Conservation (phyloP, 2,113 vertebrate genomes). For the Datnioides undecimradiatus region DNA sequence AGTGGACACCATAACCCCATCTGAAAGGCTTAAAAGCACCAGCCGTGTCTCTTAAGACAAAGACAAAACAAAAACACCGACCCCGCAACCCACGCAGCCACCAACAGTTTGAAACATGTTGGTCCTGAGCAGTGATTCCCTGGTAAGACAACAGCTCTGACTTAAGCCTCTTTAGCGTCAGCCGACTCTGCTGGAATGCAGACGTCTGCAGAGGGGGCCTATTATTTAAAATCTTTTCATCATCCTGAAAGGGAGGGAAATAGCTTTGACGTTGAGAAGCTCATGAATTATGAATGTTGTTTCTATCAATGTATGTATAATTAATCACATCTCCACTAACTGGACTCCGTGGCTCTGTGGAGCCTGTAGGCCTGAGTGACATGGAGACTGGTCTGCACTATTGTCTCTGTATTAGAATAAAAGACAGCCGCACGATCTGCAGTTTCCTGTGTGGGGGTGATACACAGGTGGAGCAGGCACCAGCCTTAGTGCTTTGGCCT, state of each 20-base stretch:
- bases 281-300: slow-evolving; percentile 84
- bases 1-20: slow-evolving; percentile 53
- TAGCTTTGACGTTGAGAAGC: slow-evolving; percentile 81
- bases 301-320: slow-evolving; percentile 89
- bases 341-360: slow-evolving; percentile 69
- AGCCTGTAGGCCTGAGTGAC: slow-evolving; percentile 79
- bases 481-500: not conserved
- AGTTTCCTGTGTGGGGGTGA: slow-evolving; percentile 47
- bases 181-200: slow-evolving; percentile 78
- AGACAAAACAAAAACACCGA: slow-evolving; percentile 65
- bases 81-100: slow-evolving; percentile 59
- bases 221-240: slow-evolving; percentile 86
- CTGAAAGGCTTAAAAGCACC: slow-evolving; percentile 66
- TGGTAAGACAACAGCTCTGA: slow-evolving; percentile 71
- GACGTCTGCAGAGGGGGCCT: slow-evolving; percentile 77
- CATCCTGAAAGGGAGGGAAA: slow-evolving; percentile 80
- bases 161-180: slow-evolving; percentile 78
- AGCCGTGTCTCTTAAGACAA: slow-evolving; percentile 57
- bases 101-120: slow-evolving; percentile 55
- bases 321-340: slow-evolving; percentile 84
- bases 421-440: slow-evolving; percentile 41
- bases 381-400: slow-evolving; percentile 70
- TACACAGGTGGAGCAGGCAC: slow-evolving; percentile 59
- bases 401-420: slow-evolving; percentile 69
- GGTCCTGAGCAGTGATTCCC: slow-evolving; percentile 58